phyloP scores from a whole-genome alignment of 2,797 vertebrate genomes.

The Sylvilagus floridanus region DNA sequence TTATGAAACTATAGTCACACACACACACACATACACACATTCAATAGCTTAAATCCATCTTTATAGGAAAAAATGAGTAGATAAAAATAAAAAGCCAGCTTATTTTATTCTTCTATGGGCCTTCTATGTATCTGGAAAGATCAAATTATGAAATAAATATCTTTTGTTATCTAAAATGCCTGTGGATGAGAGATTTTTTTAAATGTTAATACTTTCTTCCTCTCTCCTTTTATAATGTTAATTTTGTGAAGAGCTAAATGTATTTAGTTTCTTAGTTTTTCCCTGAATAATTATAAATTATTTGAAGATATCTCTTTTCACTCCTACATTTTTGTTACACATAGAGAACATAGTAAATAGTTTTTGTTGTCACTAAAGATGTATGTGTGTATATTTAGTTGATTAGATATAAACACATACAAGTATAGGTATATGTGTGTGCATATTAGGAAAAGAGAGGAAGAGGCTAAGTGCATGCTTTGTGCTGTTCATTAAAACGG shows the following conservation, averaged over 20 bases:
- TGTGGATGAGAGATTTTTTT: background rate
- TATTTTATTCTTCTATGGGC: background rate
- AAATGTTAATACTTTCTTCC: background rate
- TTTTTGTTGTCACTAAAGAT: background rate
- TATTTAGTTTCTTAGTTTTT: constrained; percentile 4
- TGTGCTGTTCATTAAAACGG: background rate
- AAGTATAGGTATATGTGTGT: too few species aligned
- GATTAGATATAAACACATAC: too few species aligned
- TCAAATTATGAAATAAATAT: background rate
- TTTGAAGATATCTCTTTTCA: background rate
- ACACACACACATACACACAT: background rate
- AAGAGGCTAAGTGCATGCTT: background rate
- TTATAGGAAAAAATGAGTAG: background rate
- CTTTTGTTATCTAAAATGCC: constrained; percentile 4
- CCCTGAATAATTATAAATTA: constrained; percentile 36
- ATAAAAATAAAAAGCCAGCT: background rate
- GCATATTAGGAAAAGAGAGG: background rate
- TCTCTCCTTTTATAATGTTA: background rate
- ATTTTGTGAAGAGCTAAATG: background rate
- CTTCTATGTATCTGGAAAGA: background rate
- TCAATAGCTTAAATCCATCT: background rate
- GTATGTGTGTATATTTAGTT: background rate
- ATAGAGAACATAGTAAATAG: background rate
- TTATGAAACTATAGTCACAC: background rate
- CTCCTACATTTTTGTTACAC: background rate